Base-by-base conservation (phyloP, 2,113 vertebrate genomes). In the Phylloscopus whistleri region DNA sequence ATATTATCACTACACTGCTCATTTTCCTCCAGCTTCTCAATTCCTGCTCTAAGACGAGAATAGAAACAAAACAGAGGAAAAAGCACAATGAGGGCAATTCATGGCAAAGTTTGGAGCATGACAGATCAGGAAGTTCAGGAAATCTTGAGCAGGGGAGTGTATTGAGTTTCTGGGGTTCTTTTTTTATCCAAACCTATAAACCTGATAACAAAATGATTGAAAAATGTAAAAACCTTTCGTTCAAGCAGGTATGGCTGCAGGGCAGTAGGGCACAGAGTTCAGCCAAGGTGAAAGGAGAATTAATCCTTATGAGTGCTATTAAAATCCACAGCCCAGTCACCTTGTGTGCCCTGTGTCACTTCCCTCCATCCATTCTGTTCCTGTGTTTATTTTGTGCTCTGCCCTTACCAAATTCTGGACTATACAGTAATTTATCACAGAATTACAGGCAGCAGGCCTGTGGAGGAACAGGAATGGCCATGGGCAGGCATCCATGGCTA, bases 31-130 rank as follows among this genome's bases (percentile, higher is more conserved):
- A 80, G 24, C 7, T 63, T 56, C 33, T 88, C 37, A 83, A 93
- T 62, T 69, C 43, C 39, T 63, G 22, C 68, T 30, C 26, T 46
- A 31, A 63, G 63, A 80, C 82, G 27, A 83, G 51, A 95, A 94
- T 95, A 95, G 94, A 90, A 96, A 67, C 84, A 80, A 85, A 96
- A 63, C 76, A 69, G 79, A 93, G 95, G 93, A 95, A 96, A 81
- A 88, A 90, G 94, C 85, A 94, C 93, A 96, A 95, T 95, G 60
- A 90, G 60, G 88, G 79, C 63, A 90, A 66, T 67, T 95, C 75
- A 83, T 64, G 75, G 82, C 75, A 88, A 88, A 77, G 55, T 74
- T 70, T 37, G 59, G 55, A 39, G 39, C 24, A 23, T 55, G 56
- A 74, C 82, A 95, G 88, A 46, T 62, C 18, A 80, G 94, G 87